Evolutionary conservation across 2,888 invertebrate genomes (phyloP).

Genomic region (Molanna angustata): DNA sequence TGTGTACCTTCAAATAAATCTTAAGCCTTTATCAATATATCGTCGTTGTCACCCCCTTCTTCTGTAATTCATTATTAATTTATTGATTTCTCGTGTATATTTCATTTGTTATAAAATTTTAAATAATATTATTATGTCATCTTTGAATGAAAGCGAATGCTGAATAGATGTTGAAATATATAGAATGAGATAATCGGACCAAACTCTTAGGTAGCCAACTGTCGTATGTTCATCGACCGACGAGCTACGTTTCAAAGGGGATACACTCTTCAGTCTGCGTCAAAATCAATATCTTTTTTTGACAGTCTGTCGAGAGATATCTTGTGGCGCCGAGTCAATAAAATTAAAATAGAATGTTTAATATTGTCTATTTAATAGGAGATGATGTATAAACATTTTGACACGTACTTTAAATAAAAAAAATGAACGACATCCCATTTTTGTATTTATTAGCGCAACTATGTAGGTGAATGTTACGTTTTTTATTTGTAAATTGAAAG

Average conservation of each 20-base stretch:
- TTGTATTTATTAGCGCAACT: slow-evolving; percentile 24
- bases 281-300: too few relatives aligned
- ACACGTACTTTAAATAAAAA: slow-evolving; percentile 22
- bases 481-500: slow-evolving; percentile 20
- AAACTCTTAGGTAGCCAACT: slow-evolving; percentile 11
- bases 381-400: slow-evolving; percentile 23
- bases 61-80: too few relatives aligned
- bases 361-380: slow-evolving; percentile 16
- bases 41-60: too few relatives aligned
- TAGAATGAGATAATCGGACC: slow-evolving; percentile 24
- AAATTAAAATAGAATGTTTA: slow-evolving; percentile 12
- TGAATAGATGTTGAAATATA: too few relatives aligned
- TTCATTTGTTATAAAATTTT: too few relatives aligned
- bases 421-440: slow-evolving; percentile 23
- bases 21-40: too few relatives aligned
- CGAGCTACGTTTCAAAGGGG: not conserved
- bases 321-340: not conserved
- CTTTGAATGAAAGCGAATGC: too few relatives aligned
- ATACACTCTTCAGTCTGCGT: too few relatives aligned
- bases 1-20: too few relatives aligned
- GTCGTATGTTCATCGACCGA: not conserved
- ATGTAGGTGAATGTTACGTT: slow-evolving; percentile 19
- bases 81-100: too few relatives aligned
- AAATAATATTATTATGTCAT: too few relatives aligned
- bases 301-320: too few relatives aligned